Conservation (phyloP, 1,140 invertebrate genomes). For the Hylaeus volcanicus region DNA sequence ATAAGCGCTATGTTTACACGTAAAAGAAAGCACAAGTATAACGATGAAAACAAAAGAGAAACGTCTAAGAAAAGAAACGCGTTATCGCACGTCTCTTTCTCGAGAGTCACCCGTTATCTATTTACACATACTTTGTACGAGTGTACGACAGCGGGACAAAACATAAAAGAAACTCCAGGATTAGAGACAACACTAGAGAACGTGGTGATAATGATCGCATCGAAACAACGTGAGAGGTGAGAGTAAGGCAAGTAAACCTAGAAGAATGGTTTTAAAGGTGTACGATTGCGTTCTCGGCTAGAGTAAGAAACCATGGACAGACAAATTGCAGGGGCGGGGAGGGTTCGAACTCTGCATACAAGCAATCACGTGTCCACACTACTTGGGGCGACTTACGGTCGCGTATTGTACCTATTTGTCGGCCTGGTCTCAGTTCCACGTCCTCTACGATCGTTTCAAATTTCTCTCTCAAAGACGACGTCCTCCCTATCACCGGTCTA, state of each 20-base stretch:
- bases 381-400: constrained; percentile 66
- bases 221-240: constrained; percentile 18
- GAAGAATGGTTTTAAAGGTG: constrained; percentile 23
- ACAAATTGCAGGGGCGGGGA: constrained; percentile 26
- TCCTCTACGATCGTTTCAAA: constrained; percentile 70
- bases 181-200: constrained; percentile 39
- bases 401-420: constrained; percentile 50
- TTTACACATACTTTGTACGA: constrained; percentile 23
- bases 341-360: constrained; percentile 41
- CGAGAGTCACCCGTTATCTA: background rate
- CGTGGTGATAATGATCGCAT: constrained; percentile 37
- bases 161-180: constrained; percentile 44
- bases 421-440: constrained; percentile 59
- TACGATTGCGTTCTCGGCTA: constrained; percentile 23
- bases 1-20: constrained; percentile 46
- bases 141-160: constrained; percentile 4
- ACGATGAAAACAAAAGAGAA: constrained; percentile 15
- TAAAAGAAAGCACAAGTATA: constrained; percentile 54
- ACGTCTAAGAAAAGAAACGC: background rate
- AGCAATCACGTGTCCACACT: constrained; percentile 60
- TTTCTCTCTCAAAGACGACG: constrained; percentile 69
- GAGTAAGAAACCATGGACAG: constrained; percentile 45
- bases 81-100: background rate
- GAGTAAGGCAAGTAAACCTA: background rate
- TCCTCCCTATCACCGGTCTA: constrained; percentile 54